A percentile compares a stretch with the other conserved stretches of the same genome.
These are phyloP conservation scores for Vollenhovia emeryi DNA, from an alignment of 1,140 invertebrate species.

Conservation along the genomic window DNA sequence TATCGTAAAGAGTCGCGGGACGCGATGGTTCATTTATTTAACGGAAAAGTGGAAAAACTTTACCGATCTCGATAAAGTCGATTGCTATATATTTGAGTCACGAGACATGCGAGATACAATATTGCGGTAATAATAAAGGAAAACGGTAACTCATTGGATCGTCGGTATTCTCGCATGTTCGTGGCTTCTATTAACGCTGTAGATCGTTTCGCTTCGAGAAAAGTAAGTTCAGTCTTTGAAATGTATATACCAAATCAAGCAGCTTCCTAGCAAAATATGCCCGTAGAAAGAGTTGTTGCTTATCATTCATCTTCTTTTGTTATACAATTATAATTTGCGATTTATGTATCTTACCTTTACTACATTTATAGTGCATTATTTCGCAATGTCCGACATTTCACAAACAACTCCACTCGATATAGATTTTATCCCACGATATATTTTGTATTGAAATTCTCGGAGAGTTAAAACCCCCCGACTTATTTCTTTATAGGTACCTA, in stretches of 20 bases:
- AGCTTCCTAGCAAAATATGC: conserved; percentile 29
- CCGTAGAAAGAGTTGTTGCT: conserved; percentile 51
- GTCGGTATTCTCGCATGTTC: conserved; percentile 23
- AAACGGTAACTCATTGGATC: conserved; percentile 56
- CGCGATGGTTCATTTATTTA: not conserved
- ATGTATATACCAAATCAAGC: conserved; percentile 27
- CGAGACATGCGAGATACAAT: conserved; percentile 66
- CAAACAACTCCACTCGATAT: conserved; percentile 28
- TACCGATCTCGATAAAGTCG: conserved; percentile 14
- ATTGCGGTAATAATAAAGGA: conserved; percentile 61
- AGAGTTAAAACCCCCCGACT: conserved; percentile 7
- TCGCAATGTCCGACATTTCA: not conserved
- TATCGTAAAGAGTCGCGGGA: conserved; percentile 52
- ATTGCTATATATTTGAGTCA: conserved; percentile 13
- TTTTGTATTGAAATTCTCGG: conserved; percentile 15
- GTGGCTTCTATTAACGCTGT: conserved; percentile 31
- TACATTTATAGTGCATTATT: conserved; percentile 13
- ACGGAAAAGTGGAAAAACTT: conserved; percentile 1
- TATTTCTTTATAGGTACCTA: conserved; percentile 32
- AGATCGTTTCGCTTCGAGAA: conserved; percentile 40
- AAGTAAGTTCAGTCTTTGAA: conserved; percentile 46
- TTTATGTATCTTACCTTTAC: conserved; percentile 10
- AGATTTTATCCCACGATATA: conserved; percentile 13
- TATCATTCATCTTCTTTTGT: not conserved
- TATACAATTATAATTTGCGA: conserved; percentile 15